A percentile compares a stretch with the other conserved stretches of the same genome.
phyloP scores from a whole-genome alignment of 2,888 invertebrate genomes.

The Dynastes tityus region DNA sequence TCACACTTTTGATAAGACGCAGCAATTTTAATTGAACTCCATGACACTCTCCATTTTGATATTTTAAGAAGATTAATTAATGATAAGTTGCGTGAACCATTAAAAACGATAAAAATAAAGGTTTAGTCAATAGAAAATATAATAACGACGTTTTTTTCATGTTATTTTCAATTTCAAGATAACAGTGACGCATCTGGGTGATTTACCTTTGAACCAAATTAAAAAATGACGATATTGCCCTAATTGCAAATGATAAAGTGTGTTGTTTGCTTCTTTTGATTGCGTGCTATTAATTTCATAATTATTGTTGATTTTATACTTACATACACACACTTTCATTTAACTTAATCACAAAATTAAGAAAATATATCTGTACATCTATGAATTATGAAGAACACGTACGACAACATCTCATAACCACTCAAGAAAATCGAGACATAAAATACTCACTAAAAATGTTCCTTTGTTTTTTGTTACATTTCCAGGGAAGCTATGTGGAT shows the following conservation, averaged over 20 bases:
- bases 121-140: no score
- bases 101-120: background rate
- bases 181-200: background rate
- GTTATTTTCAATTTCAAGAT: background rate
- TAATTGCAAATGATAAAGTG: background rate
- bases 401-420: no score
- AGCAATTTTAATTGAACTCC: no score
- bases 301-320: background rate
- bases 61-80: conserved; percentile 2
- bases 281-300: background rate
- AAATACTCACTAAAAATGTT: no score
- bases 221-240: background rate
- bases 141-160: background rate
- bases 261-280: background rate
- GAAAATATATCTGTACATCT: no score
- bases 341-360: no score
- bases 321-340: no score
- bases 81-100: background rate
- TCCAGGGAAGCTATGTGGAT: no score
- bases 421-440: no score
- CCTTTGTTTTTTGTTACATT: no score
- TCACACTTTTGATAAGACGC: no score
- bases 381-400: no score
- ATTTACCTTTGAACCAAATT: conserved; percentile 2
- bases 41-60: background rate